Evolutionary conservation across 1,140 invertebrate species (phyloP).

Genomic region (Rhopalosiphum padi): DNA sequence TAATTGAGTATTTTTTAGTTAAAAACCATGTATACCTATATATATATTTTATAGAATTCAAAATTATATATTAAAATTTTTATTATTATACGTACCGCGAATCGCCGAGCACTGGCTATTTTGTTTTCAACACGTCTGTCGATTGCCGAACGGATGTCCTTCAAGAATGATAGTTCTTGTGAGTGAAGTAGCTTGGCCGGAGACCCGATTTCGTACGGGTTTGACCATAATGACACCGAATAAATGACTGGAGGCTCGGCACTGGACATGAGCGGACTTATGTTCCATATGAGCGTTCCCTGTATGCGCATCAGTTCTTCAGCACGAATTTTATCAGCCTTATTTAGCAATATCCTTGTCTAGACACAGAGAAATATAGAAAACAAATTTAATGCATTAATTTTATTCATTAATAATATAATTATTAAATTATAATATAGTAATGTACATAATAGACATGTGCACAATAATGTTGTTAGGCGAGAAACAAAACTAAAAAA

Average conservation of each 20-base stretch:
- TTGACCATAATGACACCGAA: conserved; percentile 88
- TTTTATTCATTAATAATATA: neutral
- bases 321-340: conserved; percentile 90
- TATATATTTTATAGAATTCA: no score
- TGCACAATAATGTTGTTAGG: neutral
- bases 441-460: neutral
- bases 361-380: conserved; percentile 62
- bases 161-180: conserved; percentile 86
- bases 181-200: conserved; percentile 79
- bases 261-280: conserved; percentile 91
- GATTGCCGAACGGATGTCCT: conserved; percentile 83
- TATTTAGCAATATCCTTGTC: conserved; percentile 92
- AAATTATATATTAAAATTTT: no score
- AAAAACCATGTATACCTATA: neutral
- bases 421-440: neutral
- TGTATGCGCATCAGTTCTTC: conserved; percentile 93
- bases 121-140: conserved; percentile 91
- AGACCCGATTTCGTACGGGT: conserved; percentile 81
- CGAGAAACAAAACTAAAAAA: neutral
- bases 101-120: conserved; percentile 89
- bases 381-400: neutral
- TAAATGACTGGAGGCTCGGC: conserved; percentile 95
- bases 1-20: neutral
- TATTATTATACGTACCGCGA: conserved; percentile 75
- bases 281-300: conserved; percentile 93